These are phyloP conservation scores for Naso thynnoides DNA, from an alignment of 2,797 vertebrate genomes.

Conservation along the genomic window DNA sequence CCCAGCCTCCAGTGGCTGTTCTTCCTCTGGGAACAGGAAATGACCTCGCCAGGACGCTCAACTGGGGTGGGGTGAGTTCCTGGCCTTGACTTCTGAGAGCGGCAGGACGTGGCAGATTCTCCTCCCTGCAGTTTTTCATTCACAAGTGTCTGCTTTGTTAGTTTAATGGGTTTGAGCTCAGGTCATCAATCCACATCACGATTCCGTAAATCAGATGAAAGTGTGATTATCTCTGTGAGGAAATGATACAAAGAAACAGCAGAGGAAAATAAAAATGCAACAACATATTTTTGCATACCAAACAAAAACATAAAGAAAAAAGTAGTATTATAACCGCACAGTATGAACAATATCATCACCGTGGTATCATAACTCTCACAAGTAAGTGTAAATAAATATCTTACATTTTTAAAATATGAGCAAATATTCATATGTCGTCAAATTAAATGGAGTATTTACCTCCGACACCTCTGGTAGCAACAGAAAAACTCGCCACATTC, in stretches of 20 bases:
- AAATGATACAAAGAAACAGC: background rate
- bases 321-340: background rate
- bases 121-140: constrained; percentile 17
- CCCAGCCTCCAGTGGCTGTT: constrained; percentile 96
- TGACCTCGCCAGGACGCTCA: constrained; percentile 98
- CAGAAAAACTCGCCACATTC: constrained; percentile 54
- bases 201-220: background rate
- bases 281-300: background rate
- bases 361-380: too few species aligned
- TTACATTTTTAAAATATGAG: background rate
- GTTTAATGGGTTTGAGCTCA: background rate
- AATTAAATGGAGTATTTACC: constrained; percentile 1
- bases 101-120: constrained; percentile 24
- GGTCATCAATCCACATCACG: background rate
- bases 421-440: background rate
- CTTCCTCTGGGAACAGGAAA: constrained; percentile 99
- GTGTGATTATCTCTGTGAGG: background rate
- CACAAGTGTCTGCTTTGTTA: background rate
- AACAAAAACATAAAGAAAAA: background rate
- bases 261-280: background rate
- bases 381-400: background rate
- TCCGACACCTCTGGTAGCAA: constrained; percentile 17
- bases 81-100: constrained; percentile 56
- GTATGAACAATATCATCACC: too few species aligned
- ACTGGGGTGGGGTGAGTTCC: constrained; percentile 98